Conservation (phyloP, 2,797 vertebrate genomes). For the Netta rufina region DNA sequence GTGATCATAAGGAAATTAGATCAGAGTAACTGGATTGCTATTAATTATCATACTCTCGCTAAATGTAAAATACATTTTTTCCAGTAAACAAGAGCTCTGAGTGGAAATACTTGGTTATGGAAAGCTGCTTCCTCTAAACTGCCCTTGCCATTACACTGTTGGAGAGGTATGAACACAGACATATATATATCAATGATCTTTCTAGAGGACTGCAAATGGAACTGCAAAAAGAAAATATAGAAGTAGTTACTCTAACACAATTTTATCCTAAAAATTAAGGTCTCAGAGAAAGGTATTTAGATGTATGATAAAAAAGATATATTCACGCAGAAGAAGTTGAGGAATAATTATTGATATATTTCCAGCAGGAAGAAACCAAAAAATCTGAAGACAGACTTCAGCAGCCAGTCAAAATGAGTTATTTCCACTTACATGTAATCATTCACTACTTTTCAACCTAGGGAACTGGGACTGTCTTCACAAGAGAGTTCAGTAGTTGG, state of each 20-base stretch:
- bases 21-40: background rate
- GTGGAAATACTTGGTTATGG: background rate
- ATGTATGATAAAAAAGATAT: background rate
- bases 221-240: background rate
- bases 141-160: background rate
- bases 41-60: background rate
- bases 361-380: background rate
- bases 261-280: background rate
- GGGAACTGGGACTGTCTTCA: background rate
- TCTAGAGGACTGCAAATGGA: background rate
- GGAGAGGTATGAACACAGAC: background rate
- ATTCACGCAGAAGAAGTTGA: background rate
- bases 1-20: background rate
- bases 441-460: background rate
- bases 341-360: accelerated
- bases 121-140: background rate
- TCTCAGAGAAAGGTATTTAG: background rate
- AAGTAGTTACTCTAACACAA: background rate
- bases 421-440: background rate
- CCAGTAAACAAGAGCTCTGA: background rate
- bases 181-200: background rate
- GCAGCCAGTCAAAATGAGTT: background rate
- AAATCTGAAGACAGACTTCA: background rate
- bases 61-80: background rate
- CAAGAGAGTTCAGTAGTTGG: background rate